Conservation (phyloP, 1,140 invertebrate species). For the Apis cerana region DNA sequence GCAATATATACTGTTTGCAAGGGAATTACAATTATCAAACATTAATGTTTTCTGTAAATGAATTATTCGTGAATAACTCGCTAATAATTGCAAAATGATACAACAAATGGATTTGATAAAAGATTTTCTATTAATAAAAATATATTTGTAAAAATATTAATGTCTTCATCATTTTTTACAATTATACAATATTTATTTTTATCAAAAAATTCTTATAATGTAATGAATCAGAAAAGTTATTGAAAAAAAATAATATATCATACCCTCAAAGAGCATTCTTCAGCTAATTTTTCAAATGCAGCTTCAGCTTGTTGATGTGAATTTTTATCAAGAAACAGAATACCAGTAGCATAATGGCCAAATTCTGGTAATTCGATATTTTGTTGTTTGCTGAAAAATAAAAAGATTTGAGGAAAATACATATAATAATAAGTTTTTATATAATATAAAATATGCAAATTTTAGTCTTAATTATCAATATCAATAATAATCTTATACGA, state of each 20-base stretch:
- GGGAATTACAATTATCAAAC: no score
- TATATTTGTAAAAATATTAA: no score
- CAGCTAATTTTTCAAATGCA: conserved; percentile 90
- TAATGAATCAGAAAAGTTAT: background rate
- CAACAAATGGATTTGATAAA: no score
- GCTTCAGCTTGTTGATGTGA: conserved; percentile 91
- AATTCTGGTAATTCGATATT: conserved; percentile 91
- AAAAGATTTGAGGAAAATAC: background rate
- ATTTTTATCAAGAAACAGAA: conserved; percentile 94
- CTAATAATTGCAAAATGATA: no score
- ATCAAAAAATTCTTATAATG: background rate
- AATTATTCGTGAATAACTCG: no score
- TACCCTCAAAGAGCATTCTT: conserved; percentile 89
- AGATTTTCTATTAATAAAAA: no score
- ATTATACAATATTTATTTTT: no score
- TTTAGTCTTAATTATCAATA: no score
- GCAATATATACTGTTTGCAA: no score
- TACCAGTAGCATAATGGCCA: conserved; percentile 97
- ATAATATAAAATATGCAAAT: background rate
- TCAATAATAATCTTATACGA: no score
- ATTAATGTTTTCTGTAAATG: no score
- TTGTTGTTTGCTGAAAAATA: conserved; percentile 82
- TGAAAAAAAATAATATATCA: background rate
- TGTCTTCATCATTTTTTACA: no score
- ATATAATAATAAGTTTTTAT: background rate